Conservation (phyloP, 2,888 invertebrate species). For the Fragum whitleyi region DNA sequence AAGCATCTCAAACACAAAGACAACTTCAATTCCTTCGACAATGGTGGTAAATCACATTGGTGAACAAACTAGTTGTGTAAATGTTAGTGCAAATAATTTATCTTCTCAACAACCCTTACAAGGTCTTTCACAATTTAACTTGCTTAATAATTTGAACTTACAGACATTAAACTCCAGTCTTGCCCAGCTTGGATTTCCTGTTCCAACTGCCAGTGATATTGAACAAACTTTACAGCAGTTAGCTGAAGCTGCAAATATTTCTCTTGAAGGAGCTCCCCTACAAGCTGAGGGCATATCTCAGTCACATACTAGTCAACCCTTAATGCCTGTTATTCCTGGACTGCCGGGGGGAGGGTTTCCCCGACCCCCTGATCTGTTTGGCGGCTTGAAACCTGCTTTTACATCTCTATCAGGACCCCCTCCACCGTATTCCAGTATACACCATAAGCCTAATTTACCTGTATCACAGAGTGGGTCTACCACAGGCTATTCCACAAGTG, state of each 20-base stretch:
- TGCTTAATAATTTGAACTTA: slow-evolving; percentile 53
- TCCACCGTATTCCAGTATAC: slow-evolving; percentile 62
- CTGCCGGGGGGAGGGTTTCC: slow-evolving; percentile 31
- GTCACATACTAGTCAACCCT: slow-evolving; percentile 12
- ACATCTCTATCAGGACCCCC: slow-evolving; percentile 50
- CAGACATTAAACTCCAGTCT: slow-evolving; percentile 57
- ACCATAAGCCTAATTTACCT: slow-evolving; percentile 38
- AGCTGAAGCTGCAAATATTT: slow-evolving; percentile 52
- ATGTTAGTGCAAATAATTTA: slow-evolving; percentile 14
- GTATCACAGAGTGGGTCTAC: slow-evolving; percentile 13
- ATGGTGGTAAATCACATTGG: background rate
- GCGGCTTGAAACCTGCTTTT: slow-evolving; percentile 46
- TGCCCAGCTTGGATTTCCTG: slow-evolving; percentile 59
- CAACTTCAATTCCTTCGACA: background rate
- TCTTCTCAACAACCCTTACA: slow-evolving; percentile 20
- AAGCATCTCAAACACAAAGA: background rate
- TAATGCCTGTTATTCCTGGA: background rate
- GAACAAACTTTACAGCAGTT: slow-evolving; percentile 65
- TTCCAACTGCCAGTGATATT: slow-evolving; percentile 61
- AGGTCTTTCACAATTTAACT: slow-evolving; percentile 55
- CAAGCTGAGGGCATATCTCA: background rate
- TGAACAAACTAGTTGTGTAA: slow-evolving; percentile 7
- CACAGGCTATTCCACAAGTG: background rate
- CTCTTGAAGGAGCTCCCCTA: slow-evolving; percentile 45
- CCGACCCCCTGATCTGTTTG: slow-evolving; percentile 41